Evolutionary conservation across 1,140 invertebrate species (phyloP).

Genomic region (Drosophila kanapiae): DNA sequence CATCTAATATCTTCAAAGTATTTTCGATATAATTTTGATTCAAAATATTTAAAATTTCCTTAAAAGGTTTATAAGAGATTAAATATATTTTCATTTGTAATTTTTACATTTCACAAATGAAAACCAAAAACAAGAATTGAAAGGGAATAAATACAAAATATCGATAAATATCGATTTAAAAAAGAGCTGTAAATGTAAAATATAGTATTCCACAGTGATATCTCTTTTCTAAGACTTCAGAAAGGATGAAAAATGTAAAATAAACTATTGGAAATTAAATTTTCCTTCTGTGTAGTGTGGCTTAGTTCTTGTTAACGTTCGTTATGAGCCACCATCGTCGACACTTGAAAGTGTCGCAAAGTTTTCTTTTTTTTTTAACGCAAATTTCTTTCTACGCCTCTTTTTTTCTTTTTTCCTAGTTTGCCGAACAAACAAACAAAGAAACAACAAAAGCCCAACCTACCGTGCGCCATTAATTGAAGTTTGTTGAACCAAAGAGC

Average conservation of each 20-base stretch:
- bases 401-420: constrained; percentile 28
- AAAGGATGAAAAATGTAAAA: neutral
- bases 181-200: neutral
- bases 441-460: constrained; percentile 64
- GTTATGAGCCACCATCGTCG: constrained; percentile 49
- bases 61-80: too few species aligned
- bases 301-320: constrained; percentile 45
- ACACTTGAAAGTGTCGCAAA: constrained; percentile 79
- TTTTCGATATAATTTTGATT: neutral
- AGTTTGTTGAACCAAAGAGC: constrained; percentile 80
- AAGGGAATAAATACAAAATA: too few species aligned
- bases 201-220: neutral
- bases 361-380: constrained; percentile 34
- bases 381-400: constrained; percentile 10
- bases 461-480: constrained; percentile 73
- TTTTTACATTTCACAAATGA: too few species aligned
- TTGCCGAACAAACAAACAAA: constrained; percentile 57
- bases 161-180: too few species aligned
- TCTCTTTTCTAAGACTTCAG: neutral
- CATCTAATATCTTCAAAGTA: neutral
- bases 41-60: neutral
- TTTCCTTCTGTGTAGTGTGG: constrained; percentile 18
- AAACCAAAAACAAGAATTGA: too few species aligned
- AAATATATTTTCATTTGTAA: too few species aligned
- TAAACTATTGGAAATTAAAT: too few species aligned